A percentile compares a stretch with the other conserved stretches of the same genome.
Conservation (phyloP, 2,113 vertebrate species). For the Macroglossus sobrinus region DNA sequence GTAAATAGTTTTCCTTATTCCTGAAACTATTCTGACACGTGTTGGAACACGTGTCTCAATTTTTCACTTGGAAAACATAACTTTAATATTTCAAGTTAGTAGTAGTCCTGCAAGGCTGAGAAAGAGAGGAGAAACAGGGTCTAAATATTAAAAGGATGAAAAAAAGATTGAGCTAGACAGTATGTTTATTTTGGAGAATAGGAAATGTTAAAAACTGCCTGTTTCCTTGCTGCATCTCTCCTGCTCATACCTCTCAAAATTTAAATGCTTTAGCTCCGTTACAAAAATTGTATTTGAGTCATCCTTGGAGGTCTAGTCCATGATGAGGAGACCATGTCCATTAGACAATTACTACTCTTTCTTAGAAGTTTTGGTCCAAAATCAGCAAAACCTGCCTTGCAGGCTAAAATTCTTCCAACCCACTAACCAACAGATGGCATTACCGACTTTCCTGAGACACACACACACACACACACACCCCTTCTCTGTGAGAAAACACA, state of each 20-base stretch:
- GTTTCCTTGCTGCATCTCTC: neutral
- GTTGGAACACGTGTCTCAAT: neutral
- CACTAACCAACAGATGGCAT: neutral
- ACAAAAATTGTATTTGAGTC: neutral
- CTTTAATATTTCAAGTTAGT: neutral
- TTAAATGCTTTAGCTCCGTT: neutral
- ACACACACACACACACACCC: neutral
- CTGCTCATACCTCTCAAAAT: neutral
- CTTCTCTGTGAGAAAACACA: neutral
- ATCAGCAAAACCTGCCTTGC: neutral
- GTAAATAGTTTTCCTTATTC: neutral
- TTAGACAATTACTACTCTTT: neutral
- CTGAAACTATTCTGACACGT: neutral
- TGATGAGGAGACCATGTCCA: neutral
- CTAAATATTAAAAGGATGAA: neutral
- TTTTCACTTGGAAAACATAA: slow-evolving; percentile 36
- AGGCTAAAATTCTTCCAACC: neutral
- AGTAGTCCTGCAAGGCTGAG: neutral
- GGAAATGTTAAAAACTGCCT: slow-evolving; percentile 6
- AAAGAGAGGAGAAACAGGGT: neutral
- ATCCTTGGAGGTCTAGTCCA: neutral
- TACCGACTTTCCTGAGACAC: neutral
- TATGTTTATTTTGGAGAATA: slow-evolving; percentile 1
- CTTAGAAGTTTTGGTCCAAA: neutral
- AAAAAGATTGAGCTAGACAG: neutral